phyloP scores from a whole-genome alignment of 2,888 invertebrate genomes.

The Himalopsyche anomala region DNA sequence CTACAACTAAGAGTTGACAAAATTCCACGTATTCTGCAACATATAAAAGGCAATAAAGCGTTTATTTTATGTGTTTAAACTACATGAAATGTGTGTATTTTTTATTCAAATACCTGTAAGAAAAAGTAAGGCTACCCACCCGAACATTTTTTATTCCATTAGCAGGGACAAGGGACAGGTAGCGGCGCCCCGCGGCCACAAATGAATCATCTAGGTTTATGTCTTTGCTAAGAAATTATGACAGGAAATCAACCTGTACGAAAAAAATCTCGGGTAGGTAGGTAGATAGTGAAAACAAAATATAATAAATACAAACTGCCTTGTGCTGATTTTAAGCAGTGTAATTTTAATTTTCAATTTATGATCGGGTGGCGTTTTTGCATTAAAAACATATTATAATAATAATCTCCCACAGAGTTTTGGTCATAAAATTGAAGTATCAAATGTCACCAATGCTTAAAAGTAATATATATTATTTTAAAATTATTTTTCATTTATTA shows the following conservation, averaged over 20 bases:
- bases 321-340: conserved; percentile 4
- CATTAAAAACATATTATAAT: background rate
- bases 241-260: conserved; percentile 52
- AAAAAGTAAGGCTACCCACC: conserved; percentile 37
- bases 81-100: conserved; percentile 31
- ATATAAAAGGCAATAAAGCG: conserved; percentile 29
- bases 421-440: too few species aligned
- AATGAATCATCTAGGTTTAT: conserved; percentile 55
- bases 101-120: conserved; percentile 39
- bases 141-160: conserved; percentile 47
- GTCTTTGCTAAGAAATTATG: conserved; percentile 59
- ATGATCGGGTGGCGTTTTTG: background rate
- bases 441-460: too few species aligned
- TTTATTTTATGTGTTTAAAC: conserved; percentile 29
- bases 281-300: background rate
- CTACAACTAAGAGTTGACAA: conserved; percentile 9
- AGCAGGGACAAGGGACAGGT: conserved; percentile 49
- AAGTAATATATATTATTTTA: too few species aligned
- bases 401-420: conserved; percentile 13
- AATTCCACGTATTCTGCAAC: conserved; percentile 40
- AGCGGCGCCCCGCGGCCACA: conserved; percentile 56
- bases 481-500: too few species aligned
- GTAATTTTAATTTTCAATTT: background rate
- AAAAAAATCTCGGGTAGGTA: conserved; percentile 32
- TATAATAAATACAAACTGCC: background rate